phyloP scores from a whole-genome alignment of 2,888 invertebrate species.

The Sinodicranocentrus sp. region DNA sequence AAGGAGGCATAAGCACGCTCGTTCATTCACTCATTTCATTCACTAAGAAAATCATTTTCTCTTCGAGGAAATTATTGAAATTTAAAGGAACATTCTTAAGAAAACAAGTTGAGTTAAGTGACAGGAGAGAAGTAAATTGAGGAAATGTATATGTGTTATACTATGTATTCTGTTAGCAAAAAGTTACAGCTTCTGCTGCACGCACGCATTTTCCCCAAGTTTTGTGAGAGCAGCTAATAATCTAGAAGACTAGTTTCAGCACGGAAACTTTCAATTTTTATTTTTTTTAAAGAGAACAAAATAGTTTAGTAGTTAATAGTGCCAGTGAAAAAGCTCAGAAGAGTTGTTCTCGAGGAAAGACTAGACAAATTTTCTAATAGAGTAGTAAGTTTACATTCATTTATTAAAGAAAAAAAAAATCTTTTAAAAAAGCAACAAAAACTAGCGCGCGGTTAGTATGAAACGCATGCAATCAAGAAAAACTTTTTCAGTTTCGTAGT shows the following conservation, averaged over 20 bases:
- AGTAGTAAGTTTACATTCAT: no score
- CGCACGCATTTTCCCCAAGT: no score
- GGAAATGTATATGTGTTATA: no score
- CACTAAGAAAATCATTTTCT: constrained; percentile 13
- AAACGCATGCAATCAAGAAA: constrained; percentile 19
- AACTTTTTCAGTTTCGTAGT: constrained; percentile 2
- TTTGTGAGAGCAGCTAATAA: no score
- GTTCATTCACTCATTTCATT: no score
- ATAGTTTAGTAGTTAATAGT: neutral
- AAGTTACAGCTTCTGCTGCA: no score
- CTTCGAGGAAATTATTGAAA: constrained; percentile 42
- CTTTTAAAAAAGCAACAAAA: neutral
- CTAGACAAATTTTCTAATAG: no score
- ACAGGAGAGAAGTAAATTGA: neutral
- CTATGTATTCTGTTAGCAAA: no score
- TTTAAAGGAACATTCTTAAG: constrained; percentile 9
- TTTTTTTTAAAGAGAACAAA: neutral
- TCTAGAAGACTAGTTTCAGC: no score
- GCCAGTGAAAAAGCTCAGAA: neutral
- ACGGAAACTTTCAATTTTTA: neutral
- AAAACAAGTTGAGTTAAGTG: constrained; percentile 29
- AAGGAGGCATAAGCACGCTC: no score
- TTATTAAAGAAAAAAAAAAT: no score
- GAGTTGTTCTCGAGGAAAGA: neutral
- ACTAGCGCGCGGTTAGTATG: constrained; percentile 6